Base-by-base conservation (phyloP, 2,888 invertebrate genomes). In the Limenitis camilla region DNA sequence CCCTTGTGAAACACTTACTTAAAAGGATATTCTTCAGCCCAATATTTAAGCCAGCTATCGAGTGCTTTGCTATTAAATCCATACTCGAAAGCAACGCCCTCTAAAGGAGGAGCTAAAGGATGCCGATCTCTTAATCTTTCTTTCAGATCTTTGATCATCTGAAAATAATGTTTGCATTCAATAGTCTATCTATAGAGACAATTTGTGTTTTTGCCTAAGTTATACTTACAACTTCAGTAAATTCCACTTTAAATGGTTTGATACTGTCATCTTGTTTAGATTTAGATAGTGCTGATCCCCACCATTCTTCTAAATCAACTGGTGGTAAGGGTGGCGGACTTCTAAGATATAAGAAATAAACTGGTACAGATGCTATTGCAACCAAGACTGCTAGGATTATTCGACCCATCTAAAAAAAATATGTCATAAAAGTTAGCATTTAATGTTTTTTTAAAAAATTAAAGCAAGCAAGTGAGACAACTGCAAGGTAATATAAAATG, bases 11-110 rank as follows among this genome's bases (percentile, higher is more conserved):
- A 33, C 5, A 28, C 29, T 11, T 49, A 63, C 62, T 55, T 61
- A 52, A 78, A 66, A 55, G 93, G 87, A 69, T 93, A 95, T 32
- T 89, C 84, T 19, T 90, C 89, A 6, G 81, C 88, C 96, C 96
- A 97, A 73, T 94, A 92, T 9, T 91, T 81, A 4, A 93, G 68
- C 50, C 94, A 81, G 42, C 84, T 81, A 46, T 88, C 76, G 44
- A 95, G 71, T 48, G 90, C 89, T 6, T 90, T 88, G 0, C 91
- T 80, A 67, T 93, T 92, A 68, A 95, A 91, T 2, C 96, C 96
- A 69, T 95, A 96, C 61, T 91, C 88, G 76, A 95, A 95, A 6
- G 85, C 88, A 0, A 87, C 79, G 40, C 89, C 90, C 71, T 92
- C 91, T 44, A 93, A 69, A 0, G 93, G 90, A 6, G 81, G 76